Base-by-base conservation (phyloP, 2,797 vertebrate genomes). In the Danio jaintianensis region DNA sequence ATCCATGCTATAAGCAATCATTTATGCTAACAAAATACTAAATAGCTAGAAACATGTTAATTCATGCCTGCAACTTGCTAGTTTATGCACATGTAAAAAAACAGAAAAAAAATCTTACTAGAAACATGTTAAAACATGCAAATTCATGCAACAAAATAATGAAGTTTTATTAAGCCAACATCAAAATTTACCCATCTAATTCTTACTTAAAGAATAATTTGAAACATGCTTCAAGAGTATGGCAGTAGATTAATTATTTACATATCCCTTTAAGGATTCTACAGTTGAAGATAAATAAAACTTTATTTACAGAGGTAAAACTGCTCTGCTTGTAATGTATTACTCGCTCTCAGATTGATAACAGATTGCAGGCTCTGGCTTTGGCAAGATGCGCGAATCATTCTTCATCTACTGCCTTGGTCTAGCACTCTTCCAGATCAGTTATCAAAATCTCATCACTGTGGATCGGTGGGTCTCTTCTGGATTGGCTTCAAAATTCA, bases 221-320 rank as follows among this genome's bases (percentile, higher is more conserved):
- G 8, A 42, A 58, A 58, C 0, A 6, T 56, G 7, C 4, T 56
- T 56, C 13, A 55, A 77, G 18, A 55, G 55, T 43, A 67, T 47
- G 52, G 38, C 3, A 38, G 50, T 56, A 58, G 62, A 36, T 56
- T 47, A 67, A 67, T 56, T 69, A 50, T 69, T 42, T 78, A 15
- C 13, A 61, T 68, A 29, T 52, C n/a, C 43, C 42, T 22, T 50
- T 42, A 61, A 59, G n/a, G 64, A 50, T 78, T 50, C 36, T 5
- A 52, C 52, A 6, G 40, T 68, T 77, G 56, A 47, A 61, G 53
- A 78, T 55, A 69, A 69, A 78, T 38, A 47, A 61, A 59, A 78
- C 12, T 78, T 50, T 61, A 70, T 52, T 38, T 42, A 61, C 70
- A 61, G 36, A 70, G 55, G 52, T 70, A 52, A 61, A 70, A 61